Evolutionary conservation across 2,888 invertebrate genomes (phyloP).

Genomic region (Drosophila pseudotakahashii): DNA sequence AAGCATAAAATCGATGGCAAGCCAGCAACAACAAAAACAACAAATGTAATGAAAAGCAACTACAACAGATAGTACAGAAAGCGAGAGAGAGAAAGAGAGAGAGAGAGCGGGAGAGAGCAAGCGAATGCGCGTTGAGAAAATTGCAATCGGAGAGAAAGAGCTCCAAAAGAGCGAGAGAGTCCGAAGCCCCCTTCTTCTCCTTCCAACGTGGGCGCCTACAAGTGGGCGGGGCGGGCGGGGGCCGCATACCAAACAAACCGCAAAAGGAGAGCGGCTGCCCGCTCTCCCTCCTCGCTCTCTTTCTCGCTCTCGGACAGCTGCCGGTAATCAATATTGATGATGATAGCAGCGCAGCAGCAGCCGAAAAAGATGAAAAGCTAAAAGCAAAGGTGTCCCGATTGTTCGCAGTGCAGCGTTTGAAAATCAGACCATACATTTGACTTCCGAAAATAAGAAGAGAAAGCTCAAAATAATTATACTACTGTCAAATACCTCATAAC

Average conservation of each 20-base stretch:
- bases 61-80: slow-evolving; percentile 42
- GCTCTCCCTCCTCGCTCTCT: slow-evolving; percentile 5
- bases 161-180: slow-evolving; percentile 31
- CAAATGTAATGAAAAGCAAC: slow-evolving; percentile 67
- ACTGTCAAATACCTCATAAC: too few relatives aligned
- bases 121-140: slow-evolving; percentile 74
- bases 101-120: slow-evolving; percentile 24
- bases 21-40: slow-evolving; percentile 55
- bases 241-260: slow-evolving; percentile 46
- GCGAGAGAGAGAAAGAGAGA: slow-evolving; percentile 25
- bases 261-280: slow-evolving; percentile 45
- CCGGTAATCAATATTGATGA: slow-evolving; percentile 79
- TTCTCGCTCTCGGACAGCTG: slow-evolving; percentile 67
- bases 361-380: slow-evolving; percentile 62
- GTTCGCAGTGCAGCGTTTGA: slow-evolving; percentile 7
- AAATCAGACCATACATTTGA: background rate
- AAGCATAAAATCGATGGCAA: slow-evolving; percentile 77
- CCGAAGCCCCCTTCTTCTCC: slow-evolving; percentile 41
- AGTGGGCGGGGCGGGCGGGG: slow-evolving; percentile 60
- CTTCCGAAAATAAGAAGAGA: too few relatives aligned
- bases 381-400: slow-evolving; percentile 58
- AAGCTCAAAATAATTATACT: too few relatives aligned
- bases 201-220: slow-evolving; percentile 75
- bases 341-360: slow-evolving; percentile 59
- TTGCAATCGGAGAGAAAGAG: slow-evolving; percentile 57